Evolutionary conservation across 2,888 invertebrate species (phyloP).

Genomic region (Idaea biselata): DNA sequence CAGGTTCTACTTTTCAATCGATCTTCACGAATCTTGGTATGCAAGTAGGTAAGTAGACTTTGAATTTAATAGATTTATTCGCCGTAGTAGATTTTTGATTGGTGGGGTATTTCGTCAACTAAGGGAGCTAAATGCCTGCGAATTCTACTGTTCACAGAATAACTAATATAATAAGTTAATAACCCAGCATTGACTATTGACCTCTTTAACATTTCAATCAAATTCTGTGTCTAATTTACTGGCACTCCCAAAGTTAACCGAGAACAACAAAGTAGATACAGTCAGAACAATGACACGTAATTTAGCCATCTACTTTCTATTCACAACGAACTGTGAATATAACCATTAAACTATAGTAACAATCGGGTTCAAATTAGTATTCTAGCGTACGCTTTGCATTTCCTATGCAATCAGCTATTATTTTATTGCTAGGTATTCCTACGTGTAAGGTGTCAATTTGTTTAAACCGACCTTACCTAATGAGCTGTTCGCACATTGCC

Average conservation of each 20-base stretch:
- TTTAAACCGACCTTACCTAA: not conserved
- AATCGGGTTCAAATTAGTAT: constrained; percentile 28
- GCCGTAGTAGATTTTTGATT: no score
- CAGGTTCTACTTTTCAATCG: no score
- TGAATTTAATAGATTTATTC: no score
- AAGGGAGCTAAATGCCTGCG: no score
- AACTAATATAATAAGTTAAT: no score
- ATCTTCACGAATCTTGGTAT: no score
- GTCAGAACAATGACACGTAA: constrained; percentile 20
- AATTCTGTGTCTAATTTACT: not conserved
- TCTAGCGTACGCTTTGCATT: constrained; percentile 10
- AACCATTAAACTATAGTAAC: constrained; percentile 33
- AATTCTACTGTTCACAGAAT: no score
- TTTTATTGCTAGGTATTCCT: not conserved
- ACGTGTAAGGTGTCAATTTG: not conserved
- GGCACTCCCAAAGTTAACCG: not conserved
- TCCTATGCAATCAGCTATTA: not conserved
- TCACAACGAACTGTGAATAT: constrained; percentile 32
- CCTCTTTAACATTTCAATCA: no score
- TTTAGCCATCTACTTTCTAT: constrained; percentile 36
- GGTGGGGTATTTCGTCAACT: no score
- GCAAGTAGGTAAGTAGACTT: no score
- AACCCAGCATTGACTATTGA: no score
- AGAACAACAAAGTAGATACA: constrained; percentile 8
- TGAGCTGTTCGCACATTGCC: no score